Evolutionary conservation across 2,113 vertebrate genomes (phyloP), one percentile per base, ranked within the genome.

Genomic region (Hippocampus abdominalis): DNA sequence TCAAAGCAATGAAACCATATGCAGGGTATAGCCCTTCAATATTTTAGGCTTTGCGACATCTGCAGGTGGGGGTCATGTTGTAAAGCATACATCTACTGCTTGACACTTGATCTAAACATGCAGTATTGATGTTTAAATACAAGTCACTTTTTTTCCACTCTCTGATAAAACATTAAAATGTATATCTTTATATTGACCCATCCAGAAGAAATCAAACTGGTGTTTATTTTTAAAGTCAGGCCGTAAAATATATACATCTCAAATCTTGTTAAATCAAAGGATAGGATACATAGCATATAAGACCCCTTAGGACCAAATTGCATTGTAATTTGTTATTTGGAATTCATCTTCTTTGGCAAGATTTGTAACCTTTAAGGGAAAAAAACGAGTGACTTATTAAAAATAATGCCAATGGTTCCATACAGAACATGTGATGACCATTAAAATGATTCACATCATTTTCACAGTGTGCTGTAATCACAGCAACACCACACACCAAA

Each of bases 1-100:
- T 86, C 76, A 77, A 82, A 83, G 25, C 60, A 62, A 69, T 78
- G 75, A 83, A 75, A 82, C 80, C 61, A 69, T 74, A 78, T 64
- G 71, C 67, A 13, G 15, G 69, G 64, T 66, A 78, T 49, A 76
- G 62, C 61, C 23, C 57, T 67, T 39, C 16, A 67, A 48, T 57
- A 66, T 46, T 71, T 74, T 59, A 64, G 70, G 64, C 49, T 69
- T 53, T 70, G 53, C 29, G 51, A 74, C 57, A 61, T 72, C 25
- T 71, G 39, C 76, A 69, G 42, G 51, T 74, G 62, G 25, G 29
- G 36, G 61, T 75, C 69, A 81, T 80, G 36, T 63, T 40, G 20
- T 84, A 76, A 78, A 73, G 71, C 54, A 73, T 65, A 62, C 9
- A 77, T 82, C 66, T 74, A 29, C 6, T 4, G 15, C 25, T 59